Percentiles rank a stretch among this genome's conserved stretches.
phyloP scores from a whole-genome alignment of 2,797 vertebrate species.

The Sebastes hopkinsi region DNA sequence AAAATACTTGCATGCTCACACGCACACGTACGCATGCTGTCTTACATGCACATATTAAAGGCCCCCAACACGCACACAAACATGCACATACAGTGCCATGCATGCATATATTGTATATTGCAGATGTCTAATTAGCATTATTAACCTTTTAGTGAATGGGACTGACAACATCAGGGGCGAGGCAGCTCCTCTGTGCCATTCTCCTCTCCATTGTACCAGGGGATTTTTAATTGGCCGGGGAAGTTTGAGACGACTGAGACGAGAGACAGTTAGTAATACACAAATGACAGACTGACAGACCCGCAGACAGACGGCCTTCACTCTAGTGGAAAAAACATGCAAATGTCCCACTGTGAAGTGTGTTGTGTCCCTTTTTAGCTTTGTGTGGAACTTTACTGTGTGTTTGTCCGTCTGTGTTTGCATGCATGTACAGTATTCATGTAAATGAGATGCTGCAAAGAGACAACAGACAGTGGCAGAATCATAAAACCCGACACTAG shows the following conservation, averaged over 20 bases:
- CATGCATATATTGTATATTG: not conserved
- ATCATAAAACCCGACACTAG: slow-evolving; percentile 8
- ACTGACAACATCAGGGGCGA: slow-evolving; percentile 58
- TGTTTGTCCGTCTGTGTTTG: slow-evolving; percentile 11
- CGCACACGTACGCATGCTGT: not conserved
- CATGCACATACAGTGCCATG: not conserved
- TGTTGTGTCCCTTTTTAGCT: slow-evolving; percentile 7
- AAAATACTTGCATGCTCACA: not conserved
- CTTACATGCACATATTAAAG: not conserved
- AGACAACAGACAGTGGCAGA: slow-evolving; percentile 14
- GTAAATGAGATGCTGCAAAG: slow-evolving; percentile 18
- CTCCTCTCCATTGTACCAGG: slow-evolving; percentile 33
- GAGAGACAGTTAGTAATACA: slow-evolving; percentile 30
- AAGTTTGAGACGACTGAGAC: slow-evolving; percentile 37
- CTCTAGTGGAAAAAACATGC: slow-evolving; percentile 51
- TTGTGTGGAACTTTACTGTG: not conserved
- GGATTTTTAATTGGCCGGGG: slow-evolving; percentile 77
- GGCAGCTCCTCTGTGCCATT: slow-evolving; percentile 46
- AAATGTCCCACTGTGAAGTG: slow-evolving; percentile 46
- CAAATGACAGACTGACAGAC: slow-evolving; percentile 51
- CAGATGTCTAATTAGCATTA: slow-evolving; percentile 72
- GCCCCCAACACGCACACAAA: not conserved
- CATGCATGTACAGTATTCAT: slow-evolving; percentile 1
- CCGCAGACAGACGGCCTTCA: slow-evolving; percentile 37
- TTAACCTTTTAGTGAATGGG: slow-evolving; percentile 74